Percentiles rank a stretch among this genome's conserved stretches.
These are phyloP conservation scores for Drosophila sulfurigaster DNA, from an alignment of 1,140 invertebrate species.

Conservation along the genomic window DNA sequence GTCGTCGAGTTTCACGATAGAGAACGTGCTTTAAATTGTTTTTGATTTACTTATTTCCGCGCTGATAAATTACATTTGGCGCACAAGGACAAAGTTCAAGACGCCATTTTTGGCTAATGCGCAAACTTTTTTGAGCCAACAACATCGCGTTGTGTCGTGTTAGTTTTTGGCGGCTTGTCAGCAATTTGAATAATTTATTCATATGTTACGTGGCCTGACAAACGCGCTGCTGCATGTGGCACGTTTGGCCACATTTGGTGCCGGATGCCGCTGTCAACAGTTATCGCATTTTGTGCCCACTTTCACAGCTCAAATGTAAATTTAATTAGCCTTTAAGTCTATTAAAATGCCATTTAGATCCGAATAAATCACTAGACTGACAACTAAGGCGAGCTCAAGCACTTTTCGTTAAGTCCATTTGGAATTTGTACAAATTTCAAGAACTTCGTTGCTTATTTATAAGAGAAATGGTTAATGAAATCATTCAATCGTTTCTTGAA, in stretches of 20 bases:
- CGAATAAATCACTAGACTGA: constrained; percentile 35
- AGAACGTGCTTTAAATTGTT: constrained; percentile 77
- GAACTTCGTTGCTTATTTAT: no score
- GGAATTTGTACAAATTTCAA: constrained; percentile 7
- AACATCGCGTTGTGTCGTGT: constrained; percentile 11
- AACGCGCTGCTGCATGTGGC: constrained; percentile 48
- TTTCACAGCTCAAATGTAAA: constrained; percentile 68
- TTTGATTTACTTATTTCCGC: constrained; percentile 82
- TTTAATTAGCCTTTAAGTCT: constrained; percentile 73
- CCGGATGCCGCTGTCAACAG: constrained; percentile 39
- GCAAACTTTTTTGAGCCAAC: constrained; percentile 59
- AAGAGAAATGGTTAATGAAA: no score
- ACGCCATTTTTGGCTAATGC: constrained; percentile 77
- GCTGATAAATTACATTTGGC: constrained; percentile 82
- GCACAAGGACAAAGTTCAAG: constrained; percentile 61
- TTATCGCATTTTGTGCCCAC: constrained; percentile 53
- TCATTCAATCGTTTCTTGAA: no score
- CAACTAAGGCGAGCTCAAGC: constrained; percentile 38
- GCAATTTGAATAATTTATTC: constrained; percentile 81
- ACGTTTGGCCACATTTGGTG: constrained; percentile 36
- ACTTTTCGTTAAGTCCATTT: constrained; percentile 24
- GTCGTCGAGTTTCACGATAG: constrained; percentile 27
- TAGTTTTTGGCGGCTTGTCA: constrained; percentile 61
- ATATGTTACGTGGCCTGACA: constrained; percentile 75
- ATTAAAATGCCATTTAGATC: constrained; percentile 67